phyloP scores from a whole-genome alignment of 2,888 invertebrate genomes.

The Eilema sororculum region DNA sequence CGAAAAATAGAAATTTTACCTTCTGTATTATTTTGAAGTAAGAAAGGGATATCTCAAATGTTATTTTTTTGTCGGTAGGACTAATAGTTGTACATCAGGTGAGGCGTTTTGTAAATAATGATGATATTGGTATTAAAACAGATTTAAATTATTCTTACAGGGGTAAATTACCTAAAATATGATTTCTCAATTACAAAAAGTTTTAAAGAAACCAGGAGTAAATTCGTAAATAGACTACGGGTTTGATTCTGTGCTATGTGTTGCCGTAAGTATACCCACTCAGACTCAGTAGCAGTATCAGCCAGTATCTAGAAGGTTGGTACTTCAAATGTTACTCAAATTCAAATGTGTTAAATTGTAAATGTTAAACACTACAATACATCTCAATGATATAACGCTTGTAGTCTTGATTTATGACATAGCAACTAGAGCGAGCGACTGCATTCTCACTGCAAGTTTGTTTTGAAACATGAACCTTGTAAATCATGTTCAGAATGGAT shows the following conservation, averaged over 20 bases:
- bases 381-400: neutral
- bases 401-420: neutral
- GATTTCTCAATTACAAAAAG: too few species aligned
- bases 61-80: neutral
- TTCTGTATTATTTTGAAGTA: neutral
- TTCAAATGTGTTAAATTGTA: neutral
- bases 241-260: too few species aligned
- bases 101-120: too few species aligned
- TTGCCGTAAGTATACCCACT: too few species aligned
- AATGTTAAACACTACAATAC: neutral
- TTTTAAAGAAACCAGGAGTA: too few species aligned
- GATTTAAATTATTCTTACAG: too few species aligned
- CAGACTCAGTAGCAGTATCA: neutral
- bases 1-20: neutral
- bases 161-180: too few species aligned
- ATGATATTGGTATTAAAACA: too few species aligned
- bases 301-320: too few species aligned
- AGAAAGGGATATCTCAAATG: neutral
- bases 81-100: neutral
- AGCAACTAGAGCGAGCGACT: conserved; percentile 1
- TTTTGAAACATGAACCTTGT: conserved; percentile 3
- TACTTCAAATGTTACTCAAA: neutral
- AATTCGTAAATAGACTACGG: too few species aligned
- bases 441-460: neutral
- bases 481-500: neutral